A percentile compares a stretch with the other conserved stretches of the same genome.
Conservation (phyloP, 1,140 invertebrate species). For the Leptinotarsa undecemlineata region DNA sequence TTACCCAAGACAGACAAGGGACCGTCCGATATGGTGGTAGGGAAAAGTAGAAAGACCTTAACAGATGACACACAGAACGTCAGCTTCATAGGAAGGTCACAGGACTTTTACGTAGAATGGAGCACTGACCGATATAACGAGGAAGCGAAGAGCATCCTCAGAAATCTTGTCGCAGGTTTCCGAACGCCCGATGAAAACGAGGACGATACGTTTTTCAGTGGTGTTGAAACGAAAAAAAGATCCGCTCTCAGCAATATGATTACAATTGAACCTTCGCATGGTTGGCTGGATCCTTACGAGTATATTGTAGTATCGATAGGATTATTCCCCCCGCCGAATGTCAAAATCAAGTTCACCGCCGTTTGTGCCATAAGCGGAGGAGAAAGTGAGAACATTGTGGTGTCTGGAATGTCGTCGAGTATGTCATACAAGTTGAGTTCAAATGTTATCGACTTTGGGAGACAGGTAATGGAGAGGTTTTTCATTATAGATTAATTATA, state of each 20-base stretch:
- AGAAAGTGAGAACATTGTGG: conserved; percentile 46
- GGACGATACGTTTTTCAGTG: not conserved
- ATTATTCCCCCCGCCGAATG: conserved; percentile 52
- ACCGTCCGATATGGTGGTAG: not conserved
- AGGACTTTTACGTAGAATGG: not conserved
- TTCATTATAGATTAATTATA: not conserved
- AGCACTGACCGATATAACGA: conserved; percentile 26
- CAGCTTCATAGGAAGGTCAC: not conserved
- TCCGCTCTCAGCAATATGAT: conserved; percentile 41
- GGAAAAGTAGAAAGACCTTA: not conserved
- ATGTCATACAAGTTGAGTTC: conserved; percentile 52
- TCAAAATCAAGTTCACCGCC: conserved; percentile 43
- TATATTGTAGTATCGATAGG: conserved; percentile 48
- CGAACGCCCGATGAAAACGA: not conserved
- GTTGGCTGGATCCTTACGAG: conserved; percentile 54
- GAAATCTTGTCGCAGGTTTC: not conserved
- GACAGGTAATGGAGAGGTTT: conserved; percentile 45
- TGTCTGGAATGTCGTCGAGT: conserved; percentile 51
- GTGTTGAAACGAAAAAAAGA: not conserved
- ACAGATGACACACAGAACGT: not conserved
- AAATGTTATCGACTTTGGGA: conserved; percentile 53
- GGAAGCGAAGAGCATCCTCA: conserved; percentile 19
- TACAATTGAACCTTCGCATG: conserved; percentile 51
- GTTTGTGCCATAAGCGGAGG: conserved; percentile 55
- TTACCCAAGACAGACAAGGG: too few species aligned